Evolutionary conservation across 2,113 vertebrate genomes (phyloP).

Genomic region (Cariama cristata): DNA sequence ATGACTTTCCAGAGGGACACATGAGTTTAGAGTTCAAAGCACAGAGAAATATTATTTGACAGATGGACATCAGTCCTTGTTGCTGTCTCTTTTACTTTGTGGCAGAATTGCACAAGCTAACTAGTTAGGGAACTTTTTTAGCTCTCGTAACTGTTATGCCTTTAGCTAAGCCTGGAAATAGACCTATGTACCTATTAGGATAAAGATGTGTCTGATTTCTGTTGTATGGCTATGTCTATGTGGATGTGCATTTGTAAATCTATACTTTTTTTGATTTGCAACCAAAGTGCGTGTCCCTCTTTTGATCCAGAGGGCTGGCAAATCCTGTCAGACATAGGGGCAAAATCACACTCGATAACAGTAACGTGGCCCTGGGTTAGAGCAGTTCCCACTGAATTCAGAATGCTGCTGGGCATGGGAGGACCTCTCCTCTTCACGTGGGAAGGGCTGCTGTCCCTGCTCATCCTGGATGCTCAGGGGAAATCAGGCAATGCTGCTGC

Average conservation of each 20-base stretch:
- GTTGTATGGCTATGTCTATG: neutral
- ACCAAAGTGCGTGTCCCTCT: neutral
- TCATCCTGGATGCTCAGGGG: rapidly evolving
- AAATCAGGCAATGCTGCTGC: neutral
- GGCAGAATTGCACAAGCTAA: neutral
- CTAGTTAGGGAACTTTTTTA: neutral
- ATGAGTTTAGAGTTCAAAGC: neutral
- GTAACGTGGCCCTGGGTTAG: neutral
- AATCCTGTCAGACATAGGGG: neutral
- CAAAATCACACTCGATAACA: neutral
- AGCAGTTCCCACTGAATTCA: neutral
- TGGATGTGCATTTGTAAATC: neutral
- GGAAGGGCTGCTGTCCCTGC: neutral
- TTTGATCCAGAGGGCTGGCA: neutral
- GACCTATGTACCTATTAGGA: rapidly evolving
- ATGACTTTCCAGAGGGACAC: neutral
- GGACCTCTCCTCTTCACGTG: neutral
- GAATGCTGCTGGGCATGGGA: rapidly evolving
- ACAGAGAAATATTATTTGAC: neutral
- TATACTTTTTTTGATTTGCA: neutral
- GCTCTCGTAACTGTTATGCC: neutral
- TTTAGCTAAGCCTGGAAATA: neutral
- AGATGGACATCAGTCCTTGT: neutral
- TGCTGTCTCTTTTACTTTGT: neutral
- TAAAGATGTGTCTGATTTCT: neutral